phyloP scores from a whole-genome alignment of 2,797 vertebrate species.

The Hipposideros larvatus region DNA sequence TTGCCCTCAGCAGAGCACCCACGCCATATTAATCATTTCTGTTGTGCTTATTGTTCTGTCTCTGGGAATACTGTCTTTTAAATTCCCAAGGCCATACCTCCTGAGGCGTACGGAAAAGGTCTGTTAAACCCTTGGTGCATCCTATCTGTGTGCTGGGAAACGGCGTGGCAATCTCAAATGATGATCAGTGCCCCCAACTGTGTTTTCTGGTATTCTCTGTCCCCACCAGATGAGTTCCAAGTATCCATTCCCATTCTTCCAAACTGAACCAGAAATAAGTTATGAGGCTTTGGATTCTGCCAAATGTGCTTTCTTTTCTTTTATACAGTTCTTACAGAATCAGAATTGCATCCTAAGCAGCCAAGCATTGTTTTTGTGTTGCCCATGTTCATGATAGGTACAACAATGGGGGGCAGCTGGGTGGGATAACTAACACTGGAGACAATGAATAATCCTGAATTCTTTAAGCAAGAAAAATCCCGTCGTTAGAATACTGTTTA shows the following conservation, averaged over 20 bases:
- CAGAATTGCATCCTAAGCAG: not conserved
- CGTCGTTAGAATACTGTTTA: not conserved
- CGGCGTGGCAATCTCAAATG: not conserved
- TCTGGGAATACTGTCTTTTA: slow-evolving; percentile 70
- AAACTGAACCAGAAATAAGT: slow-evolving; percentile 24
- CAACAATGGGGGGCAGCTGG: not conserved
- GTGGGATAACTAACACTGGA: not conserved
- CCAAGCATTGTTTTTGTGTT: not conserved
- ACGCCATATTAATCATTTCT: not conserved
- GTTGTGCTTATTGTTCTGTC: slow-evolving; percentile 1
- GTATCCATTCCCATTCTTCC: not conserved
- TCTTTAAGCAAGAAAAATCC: slow-evolving; percentile 15
- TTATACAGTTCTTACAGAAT: not conserved
- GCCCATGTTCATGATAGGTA: not conserved
- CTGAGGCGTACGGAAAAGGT: slow-evolving; percentile 32
- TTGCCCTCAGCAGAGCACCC: not conserved
- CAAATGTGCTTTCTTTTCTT: not conserved
- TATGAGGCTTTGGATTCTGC: not conserved
- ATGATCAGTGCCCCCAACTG: not conserved
- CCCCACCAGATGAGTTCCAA: not conserved
- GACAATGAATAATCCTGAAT: not conserved
- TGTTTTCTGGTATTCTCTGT: not conserved
- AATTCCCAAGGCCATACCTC: slow-evolving; percentile 42
- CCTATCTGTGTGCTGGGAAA: not conserved
- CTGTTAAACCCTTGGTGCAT: not conserved